phyloP scores from a whole-genome alignment of 1,140 invertebrate genomes.

The Drosophila bocki region DNA sequence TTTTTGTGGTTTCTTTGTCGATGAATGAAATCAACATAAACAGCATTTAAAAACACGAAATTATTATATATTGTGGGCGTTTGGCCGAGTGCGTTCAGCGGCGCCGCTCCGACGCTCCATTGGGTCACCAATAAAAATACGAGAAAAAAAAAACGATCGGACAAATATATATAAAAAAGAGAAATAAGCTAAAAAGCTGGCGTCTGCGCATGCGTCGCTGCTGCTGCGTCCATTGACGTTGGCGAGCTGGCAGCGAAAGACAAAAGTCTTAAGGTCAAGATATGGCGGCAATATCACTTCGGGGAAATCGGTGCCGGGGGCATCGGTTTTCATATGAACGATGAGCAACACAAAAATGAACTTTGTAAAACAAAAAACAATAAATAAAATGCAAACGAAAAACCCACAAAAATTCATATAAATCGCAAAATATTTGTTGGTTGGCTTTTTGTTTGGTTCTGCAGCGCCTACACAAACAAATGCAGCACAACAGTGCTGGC shows the following conservation, averaged over 20 bases:
- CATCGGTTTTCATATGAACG: constrained; percentile 34
- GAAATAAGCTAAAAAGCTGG: constrained; percentile 42
- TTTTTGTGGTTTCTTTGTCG: constrained; percentile 31
- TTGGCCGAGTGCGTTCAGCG: constrained; percentile 71
- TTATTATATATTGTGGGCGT: constrained; percentile 73
- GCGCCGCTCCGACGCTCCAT: constrained; percentile 68
- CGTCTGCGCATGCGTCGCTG: constrained; percentile 60
- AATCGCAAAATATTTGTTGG: constrained; percentile 56
- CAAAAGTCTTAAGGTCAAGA: constrained; percentile 70
- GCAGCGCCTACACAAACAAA: constrained; percentile 61
- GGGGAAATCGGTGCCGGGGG: constrained; percentile 19
- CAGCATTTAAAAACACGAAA: constrained; percentile 66
- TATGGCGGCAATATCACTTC: constrained; percentile 4
- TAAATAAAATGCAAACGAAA: constrained; percentile 29
- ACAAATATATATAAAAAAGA: constrained; percentile 12
- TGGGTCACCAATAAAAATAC: constrained; percentile 56
- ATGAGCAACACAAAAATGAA: constrained; percentile 44
- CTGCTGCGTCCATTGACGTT: constrained; percentile 73
- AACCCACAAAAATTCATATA: constrained; percentile 58
- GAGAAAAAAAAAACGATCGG: not conserved
- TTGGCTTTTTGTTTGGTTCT: constrained; percentile 22
- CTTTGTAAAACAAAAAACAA: constrained; percentile 13
- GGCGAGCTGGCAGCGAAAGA: constrained; percentile 35
- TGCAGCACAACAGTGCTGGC: constrained; percentile 14
- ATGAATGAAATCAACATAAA: constrained; percentile 78